Conservation (phyloP, 2,888 invertebrate genomes). For the Dicyrtomina minuta region DNA sequence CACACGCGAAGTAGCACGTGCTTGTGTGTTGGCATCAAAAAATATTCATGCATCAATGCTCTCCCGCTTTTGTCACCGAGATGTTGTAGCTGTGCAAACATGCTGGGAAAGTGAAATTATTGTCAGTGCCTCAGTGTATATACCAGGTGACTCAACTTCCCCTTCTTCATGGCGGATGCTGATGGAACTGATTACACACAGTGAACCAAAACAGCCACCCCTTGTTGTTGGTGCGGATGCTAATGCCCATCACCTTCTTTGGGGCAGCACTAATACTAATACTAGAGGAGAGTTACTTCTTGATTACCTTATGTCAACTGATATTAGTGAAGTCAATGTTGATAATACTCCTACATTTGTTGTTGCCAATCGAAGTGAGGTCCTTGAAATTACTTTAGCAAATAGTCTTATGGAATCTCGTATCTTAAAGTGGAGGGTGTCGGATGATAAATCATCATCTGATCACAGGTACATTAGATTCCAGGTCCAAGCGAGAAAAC, state of each 20-base stretch:
- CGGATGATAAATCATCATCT: constrained; percentile 25
- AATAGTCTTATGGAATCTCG: neutral
- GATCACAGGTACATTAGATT: constrained; percentile 37
- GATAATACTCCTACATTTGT: constrained; percentile 10
- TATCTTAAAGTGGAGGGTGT: constrained; percentile 34
- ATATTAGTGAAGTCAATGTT: neutral
- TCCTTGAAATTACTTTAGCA: constrained; percentile 10
- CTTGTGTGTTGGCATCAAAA: neutral
- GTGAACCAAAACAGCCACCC: neutral
- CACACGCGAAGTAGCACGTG: neutral
- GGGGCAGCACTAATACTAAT: constrained; percentile 25
- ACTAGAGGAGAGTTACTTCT: constrained; percentile 3
- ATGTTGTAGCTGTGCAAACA: neutral
- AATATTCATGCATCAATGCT: neutral
- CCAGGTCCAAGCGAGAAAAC: neutral
- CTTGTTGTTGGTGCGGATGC: constrained; percentile 27
- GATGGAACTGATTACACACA: neutral
- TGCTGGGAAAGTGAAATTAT: neutral
- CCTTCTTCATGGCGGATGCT: neutral
- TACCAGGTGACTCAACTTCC: neutral
- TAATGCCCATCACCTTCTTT: constrained; percentile 19
- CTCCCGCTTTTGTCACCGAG: neutral
- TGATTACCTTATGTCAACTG: neutral
- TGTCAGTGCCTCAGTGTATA: constrained; percentile 7
- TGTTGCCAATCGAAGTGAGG: constrained; percentile 6